Conservation (phyloP, 53 echinoderm and acorn worm species). For the Temnopleurus reevesii region DNA sequence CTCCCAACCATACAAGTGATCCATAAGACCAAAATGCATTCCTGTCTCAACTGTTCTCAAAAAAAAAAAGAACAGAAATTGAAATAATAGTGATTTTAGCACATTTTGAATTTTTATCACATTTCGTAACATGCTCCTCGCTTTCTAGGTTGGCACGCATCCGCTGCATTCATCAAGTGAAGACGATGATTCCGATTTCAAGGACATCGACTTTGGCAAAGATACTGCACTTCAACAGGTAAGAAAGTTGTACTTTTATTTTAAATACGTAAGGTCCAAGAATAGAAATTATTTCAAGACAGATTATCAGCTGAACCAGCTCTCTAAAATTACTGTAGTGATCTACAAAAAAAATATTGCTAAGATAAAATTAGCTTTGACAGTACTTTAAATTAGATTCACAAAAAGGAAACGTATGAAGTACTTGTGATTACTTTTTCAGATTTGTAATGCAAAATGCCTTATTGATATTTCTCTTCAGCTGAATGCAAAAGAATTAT, state of each 20-base stretch:
- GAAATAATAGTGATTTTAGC: no score
- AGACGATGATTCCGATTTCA: conserved; percentile 94
- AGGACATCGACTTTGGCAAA: conserved; percentile 94
- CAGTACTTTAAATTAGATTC: neutral
- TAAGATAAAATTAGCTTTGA: neutral
- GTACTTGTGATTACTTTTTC: neutral
- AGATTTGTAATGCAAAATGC: no score
- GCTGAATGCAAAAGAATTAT: no score
- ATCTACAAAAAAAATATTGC: neutral
- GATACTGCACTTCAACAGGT: conserved; percentile 98
- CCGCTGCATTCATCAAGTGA: conserved; percentile 99
- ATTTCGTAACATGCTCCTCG: neutral
- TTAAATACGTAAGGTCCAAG: conserved; percentile 75
- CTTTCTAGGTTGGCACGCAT: conserved; percentile 85
- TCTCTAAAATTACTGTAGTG: neutral
- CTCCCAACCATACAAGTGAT: no score
- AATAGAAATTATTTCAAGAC: no score
- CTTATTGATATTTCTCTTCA: no score
- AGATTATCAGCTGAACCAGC: no score
- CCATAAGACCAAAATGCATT: no score
- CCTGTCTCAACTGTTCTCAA: no score
- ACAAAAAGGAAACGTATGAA: neutral
- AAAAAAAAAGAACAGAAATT: no score
- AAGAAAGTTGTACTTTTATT: conserved; percentile 80
- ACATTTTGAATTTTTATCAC: no score